phyloP scores from a whole-genome alignment of 2,888 invertebrate species.

The Calliphora vomitoria region DNA sequence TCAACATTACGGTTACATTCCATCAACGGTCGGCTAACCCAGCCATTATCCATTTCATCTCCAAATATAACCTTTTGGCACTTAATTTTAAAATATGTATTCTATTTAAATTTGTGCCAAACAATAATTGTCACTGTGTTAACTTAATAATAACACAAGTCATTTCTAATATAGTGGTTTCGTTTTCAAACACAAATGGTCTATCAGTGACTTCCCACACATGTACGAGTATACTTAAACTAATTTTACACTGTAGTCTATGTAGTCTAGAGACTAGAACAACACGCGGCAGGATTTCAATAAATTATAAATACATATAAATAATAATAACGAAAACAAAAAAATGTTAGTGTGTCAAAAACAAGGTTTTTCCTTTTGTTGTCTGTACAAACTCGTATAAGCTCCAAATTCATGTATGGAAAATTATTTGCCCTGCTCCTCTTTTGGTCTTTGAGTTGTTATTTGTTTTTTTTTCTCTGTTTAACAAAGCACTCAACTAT shows the following conservation, averaged over 20 bases:
- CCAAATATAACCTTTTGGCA: no score
- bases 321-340: conserved; percentile 6
- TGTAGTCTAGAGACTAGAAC: background rate
- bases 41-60: no score
- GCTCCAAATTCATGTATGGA: background rate
- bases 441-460: background rate
- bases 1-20: no score
- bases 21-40: no score
- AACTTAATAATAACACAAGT: background rate
- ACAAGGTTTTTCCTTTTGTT: background rate
- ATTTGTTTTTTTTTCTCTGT: background rate
- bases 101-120: no score
- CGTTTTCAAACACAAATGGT: background rate
- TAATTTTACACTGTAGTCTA: no score
- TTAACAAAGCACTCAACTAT: conserved; percentile 15
- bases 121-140: background rate
- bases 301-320: background rate
- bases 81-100: no score
- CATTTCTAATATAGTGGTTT: background rate
- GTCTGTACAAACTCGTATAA: conserved; percentile 22
- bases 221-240: background rate
- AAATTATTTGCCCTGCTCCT: conserved; percentile 22
- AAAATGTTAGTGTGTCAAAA: background rate
- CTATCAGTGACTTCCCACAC: background rate
- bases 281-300: conserved; percentile 17